Conservation (phyloP, 2,888 invertebrate species). For the Metopia argyrocephala region DNA sequence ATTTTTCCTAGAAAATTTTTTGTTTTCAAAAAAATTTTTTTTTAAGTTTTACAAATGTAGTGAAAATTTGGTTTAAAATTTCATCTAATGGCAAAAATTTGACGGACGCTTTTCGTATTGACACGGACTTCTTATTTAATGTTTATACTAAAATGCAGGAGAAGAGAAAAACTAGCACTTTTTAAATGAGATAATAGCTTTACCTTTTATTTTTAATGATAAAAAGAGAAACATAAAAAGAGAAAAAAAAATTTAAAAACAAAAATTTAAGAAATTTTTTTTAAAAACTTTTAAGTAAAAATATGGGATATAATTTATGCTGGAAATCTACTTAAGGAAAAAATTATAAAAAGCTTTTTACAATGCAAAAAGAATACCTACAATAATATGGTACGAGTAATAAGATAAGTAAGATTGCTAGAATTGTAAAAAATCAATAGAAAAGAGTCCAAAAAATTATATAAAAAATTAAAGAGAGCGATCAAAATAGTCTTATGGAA, state of each 20-base stretch:
- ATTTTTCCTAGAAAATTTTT: constrained; percentile 15
- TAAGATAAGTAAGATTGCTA: no score
- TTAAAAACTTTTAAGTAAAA: no score
- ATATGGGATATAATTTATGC: no score
- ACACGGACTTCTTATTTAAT: constrained; percentile 69
- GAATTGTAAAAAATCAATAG: no score
- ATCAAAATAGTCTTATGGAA: no score
- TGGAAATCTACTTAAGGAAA: no score
- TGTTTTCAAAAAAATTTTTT: no score
- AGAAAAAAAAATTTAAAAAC: background rate
- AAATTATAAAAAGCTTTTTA: no score
- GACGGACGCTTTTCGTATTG: constrained; percentile 78
- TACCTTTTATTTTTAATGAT: constrained; percentile 32
- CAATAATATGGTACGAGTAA: no score
- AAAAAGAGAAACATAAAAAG: constrained; percentile 31
- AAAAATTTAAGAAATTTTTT: background rate
- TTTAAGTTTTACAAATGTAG: background rate
- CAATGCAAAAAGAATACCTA: no score
- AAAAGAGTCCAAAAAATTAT: no score
- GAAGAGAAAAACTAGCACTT: constrained; percentile 46
- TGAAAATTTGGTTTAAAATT: constrained; percentile 72
- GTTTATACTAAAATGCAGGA: background rate
- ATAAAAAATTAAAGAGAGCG: no score
- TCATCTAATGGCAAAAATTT: constrained; percentile 77
- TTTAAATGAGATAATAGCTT: constrained; percentile 48